A percentile compares a stretch with the other conserved stretches of the same genome.
Evolutionary conservation across 2,113 vertebrate species (phyloP).

Genomic region (Galbula dea): DNA sequence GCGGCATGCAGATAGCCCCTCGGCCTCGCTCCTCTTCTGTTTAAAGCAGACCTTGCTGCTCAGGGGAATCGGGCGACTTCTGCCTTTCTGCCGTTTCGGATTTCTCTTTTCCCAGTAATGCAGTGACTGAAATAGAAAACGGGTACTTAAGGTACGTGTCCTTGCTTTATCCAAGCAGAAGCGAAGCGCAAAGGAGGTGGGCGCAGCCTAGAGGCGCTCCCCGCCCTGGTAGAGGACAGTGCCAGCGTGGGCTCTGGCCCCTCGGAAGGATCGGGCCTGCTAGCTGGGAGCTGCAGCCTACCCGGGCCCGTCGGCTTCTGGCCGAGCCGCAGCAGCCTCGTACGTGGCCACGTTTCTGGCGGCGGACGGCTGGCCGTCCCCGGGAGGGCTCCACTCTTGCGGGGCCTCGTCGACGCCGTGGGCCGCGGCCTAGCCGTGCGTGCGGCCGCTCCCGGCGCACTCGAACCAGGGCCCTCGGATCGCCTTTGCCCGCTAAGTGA

Average conservation of each 20-base stretch:
- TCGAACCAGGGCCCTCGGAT: too few relatives aligned
- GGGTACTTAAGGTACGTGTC: rapidly evolving
- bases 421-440: not conserved
- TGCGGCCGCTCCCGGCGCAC: not conserved
- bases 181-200: rapidly evolving
- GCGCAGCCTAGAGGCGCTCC: rapidly evolving
- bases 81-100: rapidly evolving
- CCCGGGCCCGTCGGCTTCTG: not conserved
- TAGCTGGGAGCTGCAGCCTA: not conserved
- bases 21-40: not conserved
- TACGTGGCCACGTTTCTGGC: not conserved
- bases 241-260: not conserved
- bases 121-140: rapidly evolving
- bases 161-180: rapidly evolving
- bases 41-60: rapidly evolving
- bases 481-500: not conserved
- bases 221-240: too few relatives aligned
- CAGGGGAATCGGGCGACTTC: rapidly evolving
- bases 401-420: too few relatives aligned
- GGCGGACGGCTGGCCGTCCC: too few relatives aligned
- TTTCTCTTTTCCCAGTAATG: not conserved
- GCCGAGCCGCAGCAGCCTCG: not conserved
- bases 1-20: rapidly evolving
- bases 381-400: not conserved
- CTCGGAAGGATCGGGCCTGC: too few relatives aligned